These are phyloP conservation scores for Sebastes jordani DNA, from an alignment of 2,797 vertebrate species.

Conservation along the genomic window DNA sequence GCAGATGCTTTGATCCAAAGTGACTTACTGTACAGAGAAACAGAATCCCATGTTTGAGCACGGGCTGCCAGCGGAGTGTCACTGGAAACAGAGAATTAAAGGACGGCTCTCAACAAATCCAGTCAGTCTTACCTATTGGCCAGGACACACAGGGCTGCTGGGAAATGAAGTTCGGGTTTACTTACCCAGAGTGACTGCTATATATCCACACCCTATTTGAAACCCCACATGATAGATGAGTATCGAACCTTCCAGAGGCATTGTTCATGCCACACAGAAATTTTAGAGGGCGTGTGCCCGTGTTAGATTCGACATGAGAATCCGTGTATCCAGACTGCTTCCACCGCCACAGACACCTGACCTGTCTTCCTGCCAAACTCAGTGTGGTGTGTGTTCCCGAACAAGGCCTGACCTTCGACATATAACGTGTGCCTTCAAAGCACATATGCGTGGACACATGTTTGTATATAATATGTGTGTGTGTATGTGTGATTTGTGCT, in stretches of 20 bases:
- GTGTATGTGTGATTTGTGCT: slow-evolving; percentile 53
- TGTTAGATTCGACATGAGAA: slow-evolving; percentile 36
- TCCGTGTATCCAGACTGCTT: slow-evolving; percentile 69
- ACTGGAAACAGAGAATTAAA: slow-evolving; percentile 39
- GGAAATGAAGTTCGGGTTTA: slow-evolving; percentile 45
- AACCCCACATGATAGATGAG: slow-evolving; percentile 36
- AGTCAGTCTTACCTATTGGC: slow-evolving; percentile 32
- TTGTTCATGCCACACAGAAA: slow-evolving; percentile 47
- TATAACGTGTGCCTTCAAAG: slow-evolving; percentile 62
- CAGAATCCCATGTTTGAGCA: slow-evolving; percentile 27
- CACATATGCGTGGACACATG: slow-evolving; percentile 54
- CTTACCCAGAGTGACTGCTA: slow-evolving; percentile 23
- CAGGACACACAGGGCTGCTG: slow-evolving; percentile 44
- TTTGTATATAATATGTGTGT: slow-evolving; percentile 61
- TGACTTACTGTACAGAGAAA: slow-evolving; percentile 71
- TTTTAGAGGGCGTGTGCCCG: slow-evolving; percentile 6
- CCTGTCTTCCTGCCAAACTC: slow-evolving; percentile 83
- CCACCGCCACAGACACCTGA: slow-evolving; percentile 69
- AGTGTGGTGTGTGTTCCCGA: slow-evolving; percentile 69
- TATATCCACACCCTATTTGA: slow-evolving; percentile 34
- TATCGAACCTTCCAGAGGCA: slow-evolving; percentile 64
- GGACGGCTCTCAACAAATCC: slow-evolving; percentile 28
- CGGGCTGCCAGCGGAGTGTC: slow-evolving; percentile 55
- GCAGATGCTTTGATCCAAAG: slow-evolving; percentile 78
- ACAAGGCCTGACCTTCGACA: slow-evolving; percentile 55